Percentiles rank a stretch among this genome's conserved stretches.
These are phyloP conservation scores for Lathamus discolor DNA, from an alignment of 2,113 vertebrate species.

Conservation along the genomic window DNA sequence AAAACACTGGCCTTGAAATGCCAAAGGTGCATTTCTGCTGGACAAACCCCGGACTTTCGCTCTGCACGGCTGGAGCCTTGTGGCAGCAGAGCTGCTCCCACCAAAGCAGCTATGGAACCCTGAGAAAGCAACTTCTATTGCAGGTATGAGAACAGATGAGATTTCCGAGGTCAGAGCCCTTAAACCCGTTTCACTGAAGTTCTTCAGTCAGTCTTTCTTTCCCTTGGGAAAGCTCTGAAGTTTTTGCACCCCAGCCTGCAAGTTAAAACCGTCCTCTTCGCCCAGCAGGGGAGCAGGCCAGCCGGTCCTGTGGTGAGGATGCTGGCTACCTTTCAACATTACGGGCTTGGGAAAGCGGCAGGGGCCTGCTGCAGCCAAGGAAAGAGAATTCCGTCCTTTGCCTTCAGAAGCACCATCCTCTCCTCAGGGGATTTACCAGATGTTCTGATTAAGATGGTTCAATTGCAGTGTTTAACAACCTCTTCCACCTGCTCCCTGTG, in stretches of 20 bases:
- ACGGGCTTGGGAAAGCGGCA: neutral
- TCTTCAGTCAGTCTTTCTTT: neutral
- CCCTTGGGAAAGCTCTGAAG: neutral
- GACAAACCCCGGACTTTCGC: neutral
- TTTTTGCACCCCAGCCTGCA: neutral
- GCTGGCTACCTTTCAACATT: neutral
- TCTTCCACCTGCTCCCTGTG: neutral
- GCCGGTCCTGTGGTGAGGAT: rapidly evolving
- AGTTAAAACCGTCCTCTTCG: neutral
- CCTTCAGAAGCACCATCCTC: slow-evolving; percentile 4
- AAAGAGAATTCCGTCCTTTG: slow-evolving; percentile 10
- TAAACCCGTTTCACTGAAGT: neutral
- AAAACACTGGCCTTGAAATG: neutral
- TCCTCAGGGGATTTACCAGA: slow-evolving; percentile 52
- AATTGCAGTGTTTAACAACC: slow-evolving; percentile 40
- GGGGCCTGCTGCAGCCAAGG: neutral
- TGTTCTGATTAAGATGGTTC: slow-evolving; percentile 63
- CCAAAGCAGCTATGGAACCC: neutral
- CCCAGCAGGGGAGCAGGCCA: rapidly evolving
- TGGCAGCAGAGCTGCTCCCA: neutral
- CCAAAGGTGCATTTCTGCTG: neutral
- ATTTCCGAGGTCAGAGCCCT: neutral
- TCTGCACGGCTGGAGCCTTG: neutral
- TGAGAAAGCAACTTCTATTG: neutral
- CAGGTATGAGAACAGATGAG: neutral